Evolutionary conservation across 2,113 vertebrate genomes (phyloP), one percentile per base, ranked within the genome.

Genomic region (Tachysurus vachellii): DNA sequence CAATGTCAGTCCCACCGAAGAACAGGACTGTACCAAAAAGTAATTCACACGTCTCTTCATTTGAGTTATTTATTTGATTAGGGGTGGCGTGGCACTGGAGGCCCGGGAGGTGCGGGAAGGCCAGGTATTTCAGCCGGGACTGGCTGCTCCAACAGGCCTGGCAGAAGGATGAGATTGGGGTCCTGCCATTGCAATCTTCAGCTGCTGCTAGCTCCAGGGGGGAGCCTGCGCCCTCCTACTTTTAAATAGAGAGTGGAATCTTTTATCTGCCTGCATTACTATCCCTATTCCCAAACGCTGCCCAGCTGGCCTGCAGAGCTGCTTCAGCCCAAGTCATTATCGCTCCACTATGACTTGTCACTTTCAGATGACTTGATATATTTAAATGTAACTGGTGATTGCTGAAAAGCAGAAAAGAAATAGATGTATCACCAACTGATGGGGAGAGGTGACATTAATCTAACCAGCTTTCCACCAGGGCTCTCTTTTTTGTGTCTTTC

Each of bases 41-140:
- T 96, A 97, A 97, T 96, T 97, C 96, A 94, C 96, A 96, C 96
- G 94, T 97, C 95, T 94, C 96, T 96, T 95, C 96, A 96, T 89
- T 90, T 92, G 88, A 91, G 90, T 92, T 90, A 90, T 91, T 89
- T 90, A 92, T 92, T 92, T 91, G 83, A 91, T 96, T 96, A 95
- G 95, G 96, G 95, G 95, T 94, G 94, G 95, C 70, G 53, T 92
- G 94, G 94, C 94, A 94, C 94, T 93, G 95, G 94, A 87, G 88
- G 70, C 85, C 26, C 62, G 23, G 86, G 82, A 88, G 86, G 88
- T 82, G n/a, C 82, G 6, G 84, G 82, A 85, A 85, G 88, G 82
- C 86, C 84, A 83, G 83, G 88, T 86, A 85, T 88, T 88, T 90
- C 89, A 90, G 89, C 89, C 89, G 86, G 87, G 89, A 89, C 89